Conservation (phyloP, 2,888 invertebrate genomes). For the Mythimna vitellina region DNA sequence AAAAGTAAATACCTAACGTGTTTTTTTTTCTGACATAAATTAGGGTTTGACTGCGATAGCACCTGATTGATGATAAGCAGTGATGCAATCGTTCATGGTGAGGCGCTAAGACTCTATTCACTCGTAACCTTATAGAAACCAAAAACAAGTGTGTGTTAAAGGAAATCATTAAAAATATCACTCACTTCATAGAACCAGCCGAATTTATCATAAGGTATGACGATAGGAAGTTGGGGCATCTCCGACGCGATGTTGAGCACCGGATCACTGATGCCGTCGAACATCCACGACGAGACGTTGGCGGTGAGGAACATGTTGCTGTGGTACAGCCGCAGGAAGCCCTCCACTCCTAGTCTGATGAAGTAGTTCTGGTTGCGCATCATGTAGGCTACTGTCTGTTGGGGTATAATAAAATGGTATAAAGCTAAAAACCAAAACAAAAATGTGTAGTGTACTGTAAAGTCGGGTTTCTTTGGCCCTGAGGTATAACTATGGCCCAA, state of each 20-base stretch:
- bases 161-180: conserved; percentile 47
- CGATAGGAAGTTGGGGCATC: conserved; percentile 87
- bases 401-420: conserved; percentile 35
- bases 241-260: conserved; percentile 90
- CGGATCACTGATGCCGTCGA: conserved; percentile 95
- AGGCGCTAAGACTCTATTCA: too few relatives aligned
- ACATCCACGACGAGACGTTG: conserved; percentile 93
- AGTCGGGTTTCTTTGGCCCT: too few relatives aligned
- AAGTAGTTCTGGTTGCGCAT: conserved; percentile 85
- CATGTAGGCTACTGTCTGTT: conserved; percentile 92
- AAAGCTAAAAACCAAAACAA: too few relatives aligned
- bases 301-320: conserved; percentile 91
- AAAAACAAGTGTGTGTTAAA: too few relatives aligned
- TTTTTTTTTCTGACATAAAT: too few relatives aligned
- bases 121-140: too few relatives aligned
- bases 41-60: too few relatives aligned
- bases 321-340: conserved; percentile 89
- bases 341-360: conserved; percentile 85
- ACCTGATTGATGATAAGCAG: too few relatives aligned
- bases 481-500: too few relatives aligned
- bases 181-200: conserved; percentile 96
- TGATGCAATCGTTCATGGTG: too few relatives aligned
- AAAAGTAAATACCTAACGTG: too few relatives aligned
- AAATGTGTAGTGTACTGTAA: too few relatives aligned
- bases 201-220: conserved; percentile 94